Evolutionary conservation across 2,113 vertebrate species (phyloP), one percentile per base, ranked within the genome.

Genomic region (Garra rufa): DNA sequence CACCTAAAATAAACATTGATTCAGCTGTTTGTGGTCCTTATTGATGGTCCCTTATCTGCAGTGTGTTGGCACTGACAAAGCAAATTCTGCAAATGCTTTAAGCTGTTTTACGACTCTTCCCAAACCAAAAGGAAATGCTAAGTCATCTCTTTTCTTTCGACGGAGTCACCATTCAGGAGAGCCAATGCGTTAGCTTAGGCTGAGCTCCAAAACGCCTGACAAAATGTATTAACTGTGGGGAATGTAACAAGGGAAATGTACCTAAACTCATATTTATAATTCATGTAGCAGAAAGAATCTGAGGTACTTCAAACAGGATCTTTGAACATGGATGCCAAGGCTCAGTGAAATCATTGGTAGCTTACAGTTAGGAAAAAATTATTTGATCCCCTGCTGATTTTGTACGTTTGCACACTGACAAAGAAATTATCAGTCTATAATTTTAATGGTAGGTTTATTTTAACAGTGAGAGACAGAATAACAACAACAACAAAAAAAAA

Each of bases 71-170:
- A 86, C 83, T 87, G 87, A 91, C 86, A 88, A 67, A 30, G 59
- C 65, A 55, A 87, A 38, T 85, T 79, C 86, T 82, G 78, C 83
- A 87, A 90, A 82, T 50, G 73, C 43, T n/a, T 75, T 50, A 81
- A 81, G 70, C 87, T 86, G 90, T 91, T 90, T 90, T 89, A 48
- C 87, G 84, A 86, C 86, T 81, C 81, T 88, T 86, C 83, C 86
- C 84, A 87, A 88, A 89, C 83, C n/a, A 89, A 88, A 83, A 77
- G 80, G 85, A 92, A 93, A 85, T 34, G 85, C 90, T 84, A 86
- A 88, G 85, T 93, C 90, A 92, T 91, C 89, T 76, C 77, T 90
- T 90, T 87, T 82, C 70, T 59, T 67, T 55, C 34, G 63, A 83
- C 76, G 38, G 41, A 83, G 46, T n/a, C 26, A 21, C 65, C 65